Conservation (phyloP, 2,113 vertebrate species). For the Nycticryphes semicollaris region DNA sequence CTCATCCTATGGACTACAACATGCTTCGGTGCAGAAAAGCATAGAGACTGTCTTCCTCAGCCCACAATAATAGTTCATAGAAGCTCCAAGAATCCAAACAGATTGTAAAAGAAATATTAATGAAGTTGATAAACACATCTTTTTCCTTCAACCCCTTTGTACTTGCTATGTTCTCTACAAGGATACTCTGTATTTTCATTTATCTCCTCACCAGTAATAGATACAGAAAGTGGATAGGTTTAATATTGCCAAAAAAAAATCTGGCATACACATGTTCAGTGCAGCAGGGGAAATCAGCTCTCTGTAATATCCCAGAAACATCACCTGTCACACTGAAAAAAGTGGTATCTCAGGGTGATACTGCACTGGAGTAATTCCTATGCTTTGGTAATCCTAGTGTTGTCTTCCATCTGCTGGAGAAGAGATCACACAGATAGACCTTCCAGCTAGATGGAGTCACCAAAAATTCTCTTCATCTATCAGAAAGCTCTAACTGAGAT, state of each 20-base stretch:
- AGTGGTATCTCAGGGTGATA: neutral
- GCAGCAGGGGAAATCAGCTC: neutral
- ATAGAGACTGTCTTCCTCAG: neutral
- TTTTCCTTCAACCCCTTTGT: neutral
- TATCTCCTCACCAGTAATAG: neutral
- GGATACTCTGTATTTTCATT: neutral
- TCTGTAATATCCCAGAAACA: conserved; percentile 1
- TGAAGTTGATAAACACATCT: neutral
- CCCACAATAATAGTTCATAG: neutral
- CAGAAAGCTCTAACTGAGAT: neutral
- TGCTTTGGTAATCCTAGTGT: neutral
- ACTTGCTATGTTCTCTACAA: neutral
- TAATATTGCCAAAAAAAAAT: neutral
- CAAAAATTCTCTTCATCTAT: neutral
- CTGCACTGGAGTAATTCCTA: conserved; percentile 2
- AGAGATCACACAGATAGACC: conserved; percentile 14
- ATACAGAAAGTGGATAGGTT: neutral
- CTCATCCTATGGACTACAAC: neutral
- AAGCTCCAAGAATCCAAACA: neutral
- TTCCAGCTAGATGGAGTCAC: conserved; percentile 2
- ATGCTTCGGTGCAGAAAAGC: neutral
- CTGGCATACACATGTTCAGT: neutral
- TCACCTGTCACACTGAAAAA: conserved; percentile 27
- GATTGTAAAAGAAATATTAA: neutral
- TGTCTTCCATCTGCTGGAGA: conserved; percentile 17